phyloP scores from a whole-genome alignment of 2,113 vertebrate species.

The Pollimyrus isidori region DNA sequence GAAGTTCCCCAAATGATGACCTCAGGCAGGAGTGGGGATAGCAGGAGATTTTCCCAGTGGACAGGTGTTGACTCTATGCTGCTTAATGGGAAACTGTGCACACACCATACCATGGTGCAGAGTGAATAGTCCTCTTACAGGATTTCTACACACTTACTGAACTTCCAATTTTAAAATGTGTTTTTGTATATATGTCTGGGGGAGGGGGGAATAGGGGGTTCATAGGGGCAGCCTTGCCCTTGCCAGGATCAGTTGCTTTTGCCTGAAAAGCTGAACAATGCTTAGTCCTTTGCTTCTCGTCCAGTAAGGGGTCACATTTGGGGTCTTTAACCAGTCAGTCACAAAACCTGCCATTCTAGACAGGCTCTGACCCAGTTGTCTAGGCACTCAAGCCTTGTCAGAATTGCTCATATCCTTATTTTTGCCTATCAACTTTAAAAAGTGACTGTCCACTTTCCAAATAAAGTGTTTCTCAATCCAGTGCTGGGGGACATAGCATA shows the following conservation, averaged over 20 bases:
- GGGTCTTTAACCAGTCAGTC: no score
- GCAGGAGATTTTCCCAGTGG: not conserved
- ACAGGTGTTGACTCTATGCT: not conserved
- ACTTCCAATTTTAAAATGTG: not conserved
- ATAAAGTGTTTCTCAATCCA: not conserved
- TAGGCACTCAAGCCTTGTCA: not conserved
- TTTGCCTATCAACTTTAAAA: not conserved
- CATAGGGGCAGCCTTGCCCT: no score
- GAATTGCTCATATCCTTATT: not conserved
- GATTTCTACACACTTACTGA: not conserved
- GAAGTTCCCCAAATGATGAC: not conserved
- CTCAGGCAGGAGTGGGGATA: not conserved
- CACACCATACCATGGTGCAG: not conserved
- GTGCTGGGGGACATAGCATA: not conserved
- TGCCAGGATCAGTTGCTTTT: not conserved
- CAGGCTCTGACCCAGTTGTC: not conserved
- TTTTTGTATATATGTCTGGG: not conserved
- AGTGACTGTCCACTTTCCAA: not conserved
- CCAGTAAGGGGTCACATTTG: no score
- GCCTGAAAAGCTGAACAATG: no score
- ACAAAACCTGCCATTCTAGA: not conserved
- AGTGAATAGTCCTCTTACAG: no score
- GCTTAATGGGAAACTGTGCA: not conserved
- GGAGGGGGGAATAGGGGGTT: no score
- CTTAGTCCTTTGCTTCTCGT: no score